Evolutionary conservation across 2,113 vertebrate genomes (phyloP).

Genomic region (Sisor rabdophorus): DNA sequence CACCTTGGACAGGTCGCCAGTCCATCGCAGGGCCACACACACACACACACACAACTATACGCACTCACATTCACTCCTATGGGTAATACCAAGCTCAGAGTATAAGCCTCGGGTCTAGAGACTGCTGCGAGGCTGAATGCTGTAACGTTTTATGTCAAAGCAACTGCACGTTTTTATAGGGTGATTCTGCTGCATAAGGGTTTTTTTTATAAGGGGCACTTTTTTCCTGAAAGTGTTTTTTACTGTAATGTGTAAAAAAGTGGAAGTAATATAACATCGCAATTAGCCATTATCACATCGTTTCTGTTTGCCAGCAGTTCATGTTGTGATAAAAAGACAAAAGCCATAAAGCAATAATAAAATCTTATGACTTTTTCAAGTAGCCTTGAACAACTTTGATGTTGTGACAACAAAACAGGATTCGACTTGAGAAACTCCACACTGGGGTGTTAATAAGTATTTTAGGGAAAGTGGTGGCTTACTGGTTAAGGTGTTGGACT

Average conservation of each 20-base stretch:
- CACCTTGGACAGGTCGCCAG: too few relatives aligned
- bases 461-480: too few relatives aligned
- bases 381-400: not conserved
- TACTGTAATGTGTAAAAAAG: conserved; percentile 10
- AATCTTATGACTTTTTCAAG: not conserved
- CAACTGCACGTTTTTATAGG: not conserved
- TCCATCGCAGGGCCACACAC: too few relatives aligned
- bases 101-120: not conserved
- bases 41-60: too few relatives aligned
- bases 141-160: not conserved
- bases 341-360: not conserved
- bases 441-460: too few relatives aligned
- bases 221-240: not conserved
- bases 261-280: not conserved
- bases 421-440: not conserved
- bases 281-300: not conserved
- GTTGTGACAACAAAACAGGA: not conserved
- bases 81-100: too few relatives aligned
- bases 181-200: not conserved
- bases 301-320: not conserved
- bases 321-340: not conserved
- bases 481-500: too few relatives aligned
- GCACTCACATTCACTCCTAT: too few relatives aligned
- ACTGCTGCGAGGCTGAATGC: not conserved
- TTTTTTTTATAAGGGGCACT: not conserved